Evolutionary conservation across 2,888 invertebrate species (phyloP), one percentile per base, ranked within the genome.

Genomic region (Syrista parreyssii): DNA sequence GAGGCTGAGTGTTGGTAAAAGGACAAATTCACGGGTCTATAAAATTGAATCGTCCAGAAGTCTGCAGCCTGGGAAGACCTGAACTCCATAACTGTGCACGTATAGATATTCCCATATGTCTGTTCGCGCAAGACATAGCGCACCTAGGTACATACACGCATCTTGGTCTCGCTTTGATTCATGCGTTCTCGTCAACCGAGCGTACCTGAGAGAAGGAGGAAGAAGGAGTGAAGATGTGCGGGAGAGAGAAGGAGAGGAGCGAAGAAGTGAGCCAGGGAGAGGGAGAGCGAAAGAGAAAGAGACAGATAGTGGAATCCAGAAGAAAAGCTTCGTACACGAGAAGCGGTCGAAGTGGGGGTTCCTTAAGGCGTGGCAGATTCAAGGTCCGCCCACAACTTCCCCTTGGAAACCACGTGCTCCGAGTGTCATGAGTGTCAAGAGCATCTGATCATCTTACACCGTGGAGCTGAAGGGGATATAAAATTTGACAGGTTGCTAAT

Each of bases 341-440:
- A 82, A 75, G 36, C 71, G 71, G 2, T 32, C 73, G 78, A 80
- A 78, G 86, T 82, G 86, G 87, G 86, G 84, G 78, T 15, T 32
- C 4, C 68, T 40, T 68, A 77, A 81, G 88, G 88, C 85, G 88
- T 84, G 83, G 83, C 84, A 76, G 79, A 35, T 73, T 30, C 73
- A 76, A 77, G 84, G 78, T 78, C 85, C 87, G 85, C 88, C 88
- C 81, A 80, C 85, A 34, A 78, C 80, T 81, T 85, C 83, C 84
- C 84, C 82, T 83, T 79, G 81, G 78, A 75, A 79, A 82, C 86
- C 89, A 89, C 89, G 89, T 89, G 89, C 86, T 87, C 82, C 30
- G 75, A 35, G 69, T 75, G 74, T 75, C 75, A 79, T 32, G 36
- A 36, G 31, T 32, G 31, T 55, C 55, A 55, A 23, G 55, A 55